Evolutionary conservation across 2,888 invertebrate genomes (phyloP), one percentile per base, ranked within the genome.

Genomic region (Toxonevra muliebris): DNA sequence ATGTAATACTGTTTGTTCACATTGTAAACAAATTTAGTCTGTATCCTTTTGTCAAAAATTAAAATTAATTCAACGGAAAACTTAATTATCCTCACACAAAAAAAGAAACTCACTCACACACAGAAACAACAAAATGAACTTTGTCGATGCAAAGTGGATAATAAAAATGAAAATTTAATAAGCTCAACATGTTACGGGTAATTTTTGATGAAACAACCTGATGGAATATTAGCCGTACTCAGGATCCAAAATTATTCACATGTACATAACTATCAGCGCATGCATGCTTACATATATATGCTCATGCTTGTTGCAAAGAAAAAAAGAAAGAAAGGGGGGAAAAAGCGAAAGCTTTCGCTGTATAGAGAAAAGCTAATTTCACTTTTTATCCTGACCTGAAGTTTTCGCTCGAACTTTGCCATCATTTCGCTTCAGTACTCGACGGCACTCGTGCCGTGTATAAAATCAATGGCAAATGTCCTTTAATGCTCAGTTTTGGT

Each of bases 401-500:
- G 17, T 41, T 30, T 50, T n/a, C 20, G 12, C 62, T 20, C 60
- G 20, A 20, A 8, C 20, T n/a, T 43, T n/a, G 10, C 5, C 42
- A 42, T 15, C 43, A 15, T 30, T 17, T 45, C 10, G 30, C 48
- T 20, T 2, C n/a, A 42, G 4, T 9, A 15, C n/a, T 59, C 20
- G 15, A 45, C 20, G 19, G 2, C 9, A 42, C n/a, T 45, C 15
- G 12, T 17, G 42, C 30, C 30, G 45, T 63, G 63, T 40, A 48
- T 19, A 57, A 30, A 30, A 30, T 79, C 80, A 80, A 79, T 79
- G 77, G 77, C 73, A 74, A 77, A 75, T 74, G 78, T 77, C 77
- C 79, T 80, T 78, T 75, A 74, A 74, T 76, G 78, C 77, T 80
- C 76, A 80, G 80, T 80, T 78, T 77, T 76, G 76, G 75, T 77